These are phyloP conservation scores for Clarias batrachus DNA, from an alignment of 2,113 vertebrate species.

Conservation along the genomic window DNA sequence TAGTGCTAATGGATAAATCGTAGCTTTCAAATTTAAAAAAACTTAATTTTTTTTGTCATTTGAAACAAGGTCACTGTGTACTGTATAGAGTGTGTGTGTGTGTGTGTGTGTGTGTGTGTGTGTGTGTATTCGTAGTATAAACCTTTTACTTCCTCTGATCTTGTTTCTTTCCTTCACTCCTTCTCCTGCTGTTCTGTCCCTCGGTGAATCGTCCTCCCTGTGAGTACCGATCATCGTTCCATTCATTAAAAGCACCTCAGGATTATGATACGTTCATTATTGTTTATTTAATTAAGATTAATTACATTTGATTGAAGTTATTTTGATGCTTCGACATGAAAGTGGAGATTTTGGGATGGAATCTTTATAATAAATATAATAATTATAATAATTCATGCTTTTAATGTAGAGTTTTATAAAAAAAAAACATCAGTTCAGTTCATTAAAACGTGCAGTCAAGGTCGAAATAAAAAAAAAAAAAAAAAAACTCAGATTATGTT, in stretches of 20 bases:
- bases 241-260: background rate
- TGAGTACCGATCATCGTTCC: slow-evolving; percentile 14
- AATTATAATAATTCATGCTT: background rate
- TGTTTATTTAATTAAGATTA: background rate
- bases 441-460: no score
- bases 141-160: background rate
- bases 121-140: background rate
- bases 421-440: no score
- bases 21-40: background rate
- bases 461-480: no score
- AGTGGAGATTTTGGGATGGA: background rate
- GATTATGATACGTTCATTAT: background rate
- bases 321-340: background rate
- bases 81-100: background rate
- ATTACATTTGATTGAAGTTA: background rate
- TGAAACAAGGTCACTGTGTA: background rate
- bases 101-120: background rate
- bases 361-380: no score
- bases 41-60: background rate
- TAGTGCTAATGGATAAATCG: background rate
- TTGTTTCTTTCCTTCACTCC: slow-evolving; percentile 18
- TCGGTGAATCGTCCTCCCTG: slow-evolving; percentile 26
- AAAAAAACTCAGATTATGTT: background rate
- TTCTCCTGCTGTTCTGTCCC: slow-evolving; percentile 36
- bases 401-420: no score